Evolutionary conservation across 1,140 invertebrate genomes (phyloP), one percentile per base, ranked within the genome.

Genomic region (Leucophenga varia): DNA sequence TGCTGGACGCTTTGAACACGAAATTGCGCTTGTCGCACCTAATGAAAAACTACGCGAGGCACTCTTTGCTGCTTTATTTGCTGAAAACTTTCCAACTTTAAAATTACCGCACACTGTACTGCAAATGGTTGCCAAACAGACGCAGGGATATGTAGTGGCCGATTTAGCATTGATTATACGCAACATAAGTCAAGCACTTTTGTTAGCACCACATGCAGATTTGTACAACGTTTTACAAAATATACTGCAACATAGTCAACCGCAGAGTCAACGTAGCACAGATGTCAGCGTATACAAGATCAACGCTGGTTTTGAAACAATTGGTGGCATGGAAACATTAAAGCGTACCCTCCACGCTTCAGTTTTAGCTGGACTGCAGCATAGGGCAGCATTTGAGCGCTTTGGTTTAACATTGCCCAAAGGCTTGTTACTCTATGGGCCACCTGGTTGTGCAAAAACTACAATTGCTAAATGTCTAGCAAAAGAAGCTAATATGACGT

Each of bases 391-490:
- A 1, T 88, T 86, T 61, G 51, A 59, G 7, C 57, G 79, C 16
- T 77, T 88, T 49, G 83, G 83, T 10, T 77, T 89, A 16, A 70
- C 69, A 14, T 74, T 82, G 41, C 81, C 86, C 1, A 57, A 65
- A 12, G 71, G 87, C 17, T 74, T 89, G 21, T 69, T 90, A 13
- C 79, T 90, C 21, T 88, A 88, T 75, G 88, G 88, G 2, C 87
- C 88, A 14, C 87, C 88, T 1, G 87, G 87, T 2, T 89, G 87
- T 72, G 86, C 83, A 3, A 90, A 90, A 78, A 90, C 87, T 6
- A 82, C 82, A 48, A 76, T 89, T 14, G 85, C 84, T 10, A 79
- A 82, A 57, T 85, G 86, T 3, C 46, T 87, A 19, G 86, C 87
- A 13, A 79, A 78, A 43, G 80, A 82, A 40, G 79, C 80, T 18